Conservation (phyloP, 2,888 invertebrate genomes). For the Pinctada fucata region DNA sequence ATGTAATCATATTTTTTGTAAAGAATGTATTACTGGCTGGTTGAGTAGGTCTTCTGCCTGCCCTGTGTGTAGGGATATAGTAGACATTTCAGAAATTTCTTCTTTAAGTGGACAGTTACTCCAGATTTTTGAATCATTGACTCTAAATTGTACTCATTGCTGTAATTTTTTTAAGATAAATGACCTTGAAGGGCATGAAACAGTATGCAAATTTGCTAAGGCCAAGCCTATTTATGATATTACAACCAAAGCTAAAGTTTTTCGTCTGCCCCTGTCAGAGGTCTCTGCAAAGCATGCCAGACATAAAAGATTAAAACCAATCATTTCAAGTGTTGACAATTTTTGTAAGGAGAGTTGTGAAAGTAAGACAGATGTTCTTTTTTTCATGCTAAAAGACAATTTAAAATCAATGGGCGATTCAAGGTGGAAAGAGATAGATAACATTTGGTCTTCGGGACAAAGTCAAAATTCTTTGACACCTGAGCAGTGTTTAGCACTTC, state of each 20-base stretch:
- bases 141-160: too few relatives aligned
- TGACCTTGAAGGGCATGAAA: background rate
- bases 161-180: too few relatives aligned
- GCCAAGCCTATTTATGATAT: background rate
- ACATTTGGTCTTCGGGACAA: background rate
- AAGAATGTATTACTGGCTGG: constrained; percentile 8
- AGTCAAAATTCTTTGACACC: background rate
- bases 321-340: background rate
- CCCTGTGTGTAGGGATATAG: background rate
- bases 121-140: too few relatives aligned
- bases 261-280: background rate
- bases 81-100: too few relatives aligned
- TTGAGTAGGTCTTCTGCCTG: background rate
- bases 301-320: constrained; percentile 5
- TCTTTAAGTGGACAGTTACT: too few relatives aligned
- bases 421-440: constrained; percentile 8
- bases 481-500: constrained; percentile 13
- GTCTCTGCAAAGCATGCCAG: constrained; percentile 4
- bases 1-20: constrained; percentile 16
- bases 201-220: background rate
- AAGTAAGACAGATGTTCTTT: constrained; percentile 12
- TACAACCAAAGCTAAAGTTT: background rate
- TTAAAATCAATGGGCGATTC: background rate
- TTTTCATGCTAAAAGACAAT: background rate
- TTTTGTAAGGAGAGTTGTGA: background rate